These are phyloP conservation scores for Trachops cirrhosus DNA, from an alignment of 2,797 vertebrate genomes.

Conservation along the genomic window DNA sequence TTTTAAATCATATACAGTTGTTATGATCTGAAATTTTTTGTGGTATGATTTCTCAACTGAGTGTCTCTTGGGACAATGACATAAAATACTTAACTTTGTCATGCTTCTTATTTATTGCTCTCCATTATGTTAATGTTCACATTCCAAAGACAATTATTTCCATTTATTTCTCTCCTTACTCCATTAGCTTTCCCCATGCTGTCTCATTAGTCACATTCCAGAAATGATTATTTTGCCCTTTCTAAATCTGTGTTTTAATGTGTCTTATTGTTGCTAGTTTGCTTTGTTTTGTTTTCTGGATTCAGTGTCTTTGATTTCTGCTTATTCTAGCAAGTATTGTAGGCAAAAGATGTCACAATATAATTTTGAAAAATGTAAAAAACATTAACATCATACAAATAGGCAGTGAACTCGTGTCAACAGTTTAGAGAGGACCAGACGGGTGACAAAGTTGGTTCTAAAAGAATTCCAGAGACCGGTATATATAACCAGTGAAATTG, in stretches of 20 bases:
- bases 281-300: background rate
- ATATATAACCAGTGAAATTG: background rate
- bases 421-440: background rate
- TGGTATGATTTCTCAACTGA: conserved; percentile 44
- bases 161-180: conserved; percentile 42
- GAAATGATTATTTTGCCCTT: conserved; percentile 42
- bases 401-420: background rate
- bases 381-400: background rate
- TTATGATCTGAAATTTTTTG: conserved; percentile 23
- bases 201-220: conserved; percentile 57
- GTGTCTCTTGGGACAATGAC: conserved; percentile 27
- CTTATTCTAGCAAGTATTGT: background rate
- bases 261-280: background rate
- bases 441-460: background rate
- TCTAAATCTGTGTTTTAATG: conserved; percentile 24
- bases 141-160: conserved; percentile 55
- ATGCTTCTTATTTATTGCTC: conserved; percentile 50
- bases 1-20: background rate
- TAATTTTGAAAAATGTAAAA: conserved; percentile 6
- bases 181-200: conserved; percentile 32
- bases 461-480: background rate
- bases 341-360: background rate
- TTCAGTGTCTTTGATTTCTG: background rate
- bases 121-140: conserved; percentile 57
- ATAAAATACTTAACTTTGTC: conserved; percentile 42